Evolutionary conservation across 2,113 vertebrate genomes (phyloP).

Genomic region (Lycocorax pyrrhopterus): DNA sequence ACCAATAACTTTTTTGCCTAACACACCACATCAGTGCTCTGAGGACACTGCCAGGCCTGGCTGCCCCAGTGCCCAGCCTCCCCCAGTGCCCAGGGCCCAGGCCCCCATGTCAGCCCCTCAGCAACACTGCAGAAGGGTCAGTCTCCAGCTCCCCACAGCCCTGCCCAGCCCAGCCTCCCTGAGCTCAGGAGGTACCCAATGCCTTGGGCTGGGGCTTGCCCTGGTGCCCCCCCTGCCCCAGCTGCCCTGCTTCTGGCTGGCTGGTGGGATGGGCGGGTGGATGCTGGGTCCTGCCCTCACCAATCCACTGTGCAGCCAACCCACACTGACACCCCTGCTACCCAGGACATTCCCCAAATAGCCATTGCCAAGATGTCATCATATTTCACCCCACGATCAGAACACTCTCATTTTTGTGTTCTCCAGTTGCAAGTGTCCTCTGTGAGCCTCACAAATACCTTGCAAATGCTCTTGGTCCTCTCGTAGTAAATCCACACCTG

Average conservation of each 20-base stretch:
- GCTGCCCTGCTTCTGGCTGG: neutral
- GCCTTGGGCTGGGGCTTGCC: neutral
- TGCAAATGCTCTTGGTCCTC: neutral
- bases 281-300: neutral
- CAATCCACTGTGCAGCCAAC: accelerated
- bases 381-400: neutral
- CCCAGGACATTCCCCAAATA: neutral
- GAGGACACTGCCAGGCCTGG: neutral
- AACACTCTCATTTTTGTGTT: neutral
- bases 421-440: neutral
- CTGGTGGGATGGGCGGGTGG: neutral
- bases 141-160: neutral
- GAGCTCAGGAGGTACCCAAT: accelerated
- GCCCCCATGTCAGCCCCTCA: neutral
- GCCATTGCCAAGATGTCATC: neutral
- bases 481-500: neutral
- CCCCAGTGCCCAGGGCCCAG: neutral
- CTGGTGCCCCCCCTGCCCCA: no score
- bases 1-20: neutral
- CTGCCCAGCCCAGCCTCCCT: neutral
- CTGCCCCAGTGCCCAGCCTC: neutral
- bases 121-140: accelerated
- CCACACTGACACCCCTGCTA: neutral
- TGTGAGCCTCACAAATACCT: neutral
- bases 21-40: accelerated